Base-by-base conservation (phyloP, 2,797 vertebrate species). In the Nyctibius grandis region DNA sequence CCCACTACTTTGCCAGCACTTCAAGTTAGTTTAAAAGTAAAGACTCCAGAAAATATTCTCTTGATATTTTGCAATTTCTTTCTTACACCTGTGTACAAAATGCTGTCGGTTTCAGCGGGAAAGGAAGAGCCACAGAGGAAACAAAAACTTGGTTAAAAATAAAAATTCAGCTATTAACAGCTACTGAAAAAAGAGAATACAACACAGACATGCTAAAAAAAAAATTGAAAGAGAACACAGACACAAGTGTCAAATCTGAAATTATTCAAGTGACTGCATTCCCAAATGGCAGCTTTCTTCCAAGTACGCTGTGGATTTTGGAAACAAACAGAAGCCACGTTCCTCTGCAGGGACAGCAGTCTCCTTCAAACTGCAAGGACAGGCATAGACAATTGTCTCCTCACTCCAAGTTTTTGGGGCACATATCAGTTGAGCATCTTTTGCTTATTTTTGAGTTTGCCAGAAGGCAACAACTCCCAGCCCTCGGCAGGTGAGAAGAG, bases 401-500 rank as follows among this genome's bases (percentile, higher is more conserved):
- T 72, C 54, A 20, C 33, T 73, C 26, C 1, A 19, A 73, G 19
- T 76, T n/a, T 42, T 10, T 69, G 44, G 29, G 44, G 15, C 29
- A 48, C 0, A 1, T 22, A 31, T 22, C 42, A 28, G 6, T 8
- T 53, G 59, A 68, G 15, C 34, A 68, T 20, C 29, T 85, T 87
- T 36, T 61, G 23, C 67, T 83, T 60, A 63, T 54, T 85, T 75
- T 33, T 2, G 4, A n/a, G 23, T 73, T 69, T 63, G 31, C 45
- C 25, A 70, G 33, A 64, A 72, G n/a, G 38, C 33, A 79, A 81
- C 33, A 68, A 34, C 10, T 68, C 45, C n/a, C 44, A 79, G 36
- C 23, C 28, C 31, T n/a, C 5, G 0, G 68, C 3, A 85, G 59
- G 38, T 9, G 11, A 9, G 33, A 6, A 0, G 13, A 53, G 28